Conservation (phyloP, 2,113 vertebrate genomes). For the Grammomys surdaster region DNA sequence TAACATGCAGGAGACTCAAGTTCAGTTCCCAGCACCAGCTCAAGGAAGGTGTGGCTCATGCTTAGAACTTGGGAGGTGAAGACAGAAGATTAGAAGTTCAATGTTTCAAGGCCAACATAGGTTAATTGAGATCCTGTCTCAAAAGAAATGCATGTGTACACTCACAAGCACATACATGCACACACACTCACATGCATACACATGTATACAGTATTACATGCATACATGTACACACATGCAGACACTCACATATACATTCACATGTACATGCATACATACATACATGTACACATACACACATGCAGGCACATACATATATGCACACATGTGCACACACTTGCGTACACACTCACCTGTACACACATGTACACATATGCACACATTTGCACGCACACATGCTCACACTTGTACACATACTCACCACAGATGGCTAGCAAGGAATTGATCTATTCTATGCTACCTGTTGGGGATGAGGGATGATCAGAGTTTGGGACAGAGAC, state of each 20-base stretch:
- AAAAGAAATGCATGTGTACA: neutral
- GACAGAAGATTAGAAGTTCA: neutral
- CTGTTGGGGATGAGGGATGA: neutral
- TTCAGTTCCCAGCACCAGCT: neutral
- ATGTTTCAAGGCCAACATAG: neutral
- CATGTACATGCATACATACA: rapidly evolving
- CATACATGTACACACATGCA: rapidly evolving
- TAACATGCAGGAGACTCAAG: neutral
- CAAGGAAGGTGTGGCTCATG: neutral
- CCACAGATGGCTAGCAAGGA: neutral
- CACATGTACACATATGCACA: rapidly evolving
- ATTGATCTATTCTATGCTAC: rapidly evolving
- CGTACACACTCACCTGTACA: too few relatives aligned
- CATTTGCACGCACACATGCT: rapidly evolving
- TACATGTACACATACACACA: neutral
- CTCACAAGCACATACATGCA: neutral
- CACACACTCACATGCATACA: neutral
- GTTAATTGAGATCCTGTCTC: neutral
- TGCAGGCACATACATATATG: too few relatives aligned
- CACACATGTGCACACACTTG: too few relatives aligned
- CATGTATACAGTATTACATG: neutral
- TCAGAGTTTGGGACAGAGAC: neutral
- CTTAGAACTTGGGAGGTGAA: neutral
- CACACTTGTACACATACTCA: neutral
- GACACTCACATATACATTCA: neutral